A percentile compares a stretch with the other conserved stretches of the same genome.
Evolutionary conservation across 2,888 invertebrate genomes (phyloP).

Genomic region (Sycophila texana): DNA sequence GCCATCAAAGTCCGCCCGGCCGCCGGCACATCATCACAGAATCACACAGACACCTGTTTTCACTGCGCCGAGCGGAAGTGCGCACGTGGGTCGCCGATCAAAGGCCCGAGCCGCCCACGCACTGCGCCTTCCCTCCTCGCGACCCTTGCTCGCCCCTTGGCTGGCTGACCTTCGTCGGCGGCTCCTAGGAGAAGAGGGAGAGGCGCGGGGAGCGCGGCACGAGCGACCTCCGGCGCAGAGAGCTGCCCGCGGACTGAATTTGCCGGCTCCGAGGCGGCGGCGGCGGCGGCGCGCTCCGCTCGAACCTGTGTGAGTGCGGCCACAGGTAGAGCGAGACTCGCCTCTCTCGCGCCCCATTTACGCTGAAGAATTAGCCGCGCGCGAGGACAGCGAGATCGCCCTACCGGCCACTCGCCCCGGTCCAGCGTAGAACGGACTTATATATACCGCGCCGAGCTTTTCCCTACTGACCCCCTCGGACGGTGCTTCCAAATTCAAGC

Average conservation of each 20-base stretch:
- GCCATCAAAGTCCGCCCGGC: too few species aligned
- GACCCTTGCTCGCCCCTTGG: too few species aligned
- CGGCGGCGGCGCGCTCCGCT: constrained; percentile 39
- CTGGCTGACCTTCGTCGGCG: too few species aligned
- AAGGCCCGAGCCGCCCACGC: too few species aligned
- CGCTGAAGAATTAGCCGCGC: constrained; percentile 40
- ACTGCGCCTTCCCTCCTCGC: neutral
- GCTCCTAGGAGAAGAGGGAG: too few species aligned
- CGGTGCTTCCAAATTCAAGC: too few species aligned
- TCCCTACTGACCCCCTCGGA: too few species aligned
- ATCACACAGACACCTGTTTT: neutral
- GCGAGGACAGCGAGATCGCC: constrained; percentile 30
- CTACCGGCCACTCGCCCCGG: neutral
- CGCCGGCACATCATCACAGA: neutral
- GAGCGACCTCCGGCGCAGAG: constrained; percentile 63
- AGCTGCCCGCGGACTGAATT: constrained; percentile 72
- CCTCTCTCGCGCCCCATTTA: constrained; percentile 57
- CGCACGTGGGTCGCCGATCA: too few species aligned
- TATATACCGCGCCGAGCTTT: too few species aligned
- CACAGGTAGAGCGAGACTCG: constrained; percentile 59
- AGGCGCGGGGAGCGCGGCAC: neutral
- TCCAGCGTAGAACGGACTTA: too few species aligned
- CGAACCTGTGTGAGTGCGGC: constrained; percentile 48
- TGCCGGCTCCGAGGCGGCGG: constrained; percentile 58
- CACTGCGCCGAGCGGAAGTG: neutral